Conservation (phyloP, 2,113 vertebrate species). For the Hucho hucho region DNA sequence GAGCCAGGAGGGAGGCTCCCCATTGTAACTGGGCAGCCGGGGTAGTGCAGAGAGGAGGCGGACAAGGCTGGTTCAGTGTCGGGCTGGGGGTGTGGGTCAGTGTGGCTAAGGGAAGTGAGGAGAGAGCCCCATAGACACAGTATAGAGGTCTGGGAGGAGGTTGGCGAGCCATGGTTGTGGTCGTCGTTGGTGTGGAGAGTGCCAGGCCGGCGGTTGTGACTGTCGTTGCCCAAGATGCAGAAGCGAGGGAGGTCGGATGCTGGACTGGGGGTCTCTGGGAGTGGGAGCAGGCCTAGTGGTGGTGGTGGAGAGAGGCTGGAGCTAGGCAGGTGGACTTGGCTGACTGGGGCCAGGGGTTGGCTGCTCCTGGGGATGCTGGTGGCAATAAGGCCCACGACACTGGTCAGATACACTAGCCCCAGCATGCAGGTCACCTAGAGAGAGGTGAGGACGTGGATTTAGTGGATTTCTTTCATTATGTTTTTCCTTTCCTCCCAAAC, state of each 20-base stretch:
- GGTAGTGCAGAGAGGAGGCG: conserved; percentile 36
- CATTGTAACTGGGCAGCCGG: too few relatives aligned
- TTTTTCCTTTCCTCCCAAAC: neutral
- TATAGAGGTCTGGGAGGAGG: conserved; percentile 53
- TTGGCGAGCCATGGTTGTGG: neutral
- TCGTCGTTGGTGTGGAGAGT: neutral
- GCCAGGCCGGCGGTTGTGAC: conserved; percentile 11
- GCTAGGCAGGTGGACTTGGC: conserved; percentile 38
- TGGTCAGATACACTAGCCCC: conserved; percentile 86
- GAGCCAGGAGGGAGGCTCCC: conserved; percentile 40
- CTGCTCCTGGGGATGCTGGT: conserved; percentile 63
- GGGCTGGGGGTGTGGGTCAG: conserved; percentile 43
- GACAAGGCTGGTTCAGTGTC: conserved; percentile 34
- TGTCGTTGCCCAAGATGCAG: conserved; percentile 44
- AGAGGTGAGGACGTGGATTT: neutral
- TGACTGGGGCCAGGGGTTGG: conserved; percentile 1
- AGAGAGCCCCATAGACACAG: conserved; percentile 84
- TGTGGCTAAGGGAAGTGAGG: conserved; percentile 75
- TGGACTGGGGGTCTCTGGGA: conserved; percentile 30
- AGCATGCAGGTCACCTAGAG: conserved; percentile 89
- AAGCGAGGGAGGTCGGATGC: conserved; percentile 39
- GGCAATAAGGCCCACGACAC: conserved; percentile 83
- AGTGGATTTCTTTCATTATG: neutral
- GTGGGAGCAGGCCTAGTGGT: neutral
- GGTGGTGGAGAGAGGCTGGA: conserved; percentile 2